These are phyloP conservation scores for Heliconius melpomene DNA, from an alignment of 1,140 invertebrate genomes.

Conservation along the genomic window DNA sequence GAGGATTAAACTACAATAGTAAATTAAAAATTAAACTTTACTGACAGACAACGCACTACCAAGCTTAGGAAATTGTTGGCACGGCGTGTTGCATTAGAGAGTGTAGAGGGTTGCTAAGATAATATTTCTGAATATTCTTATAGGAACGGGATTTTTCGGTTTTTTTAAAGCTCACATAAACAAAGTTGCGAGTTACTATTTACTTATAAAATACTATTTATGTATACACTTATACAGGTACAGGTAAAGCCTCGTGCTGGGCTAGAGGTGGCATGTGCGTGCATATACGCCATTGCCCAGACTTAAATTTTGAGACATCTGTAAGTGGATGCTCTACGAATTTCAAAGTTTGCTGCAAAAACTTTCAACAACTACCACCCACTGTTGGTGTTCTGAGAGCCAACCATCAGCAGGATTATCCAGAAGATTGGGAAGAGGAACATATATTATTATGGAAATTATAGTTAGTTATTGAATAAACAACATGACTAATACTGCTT, in stretches of 20 bases:
- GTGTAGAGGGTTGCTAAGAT: no score
- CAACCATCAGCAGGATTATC: not conserved
- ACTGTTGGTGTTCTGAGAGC: slow-evolving; percentile 46
- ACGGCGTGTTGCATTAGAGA: no score
- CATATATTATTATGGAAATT: slow-evolving; percentile 11
- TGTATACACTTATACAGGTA: slow-evolving; percentile 36
- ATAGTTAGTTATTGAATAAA: not conserved
- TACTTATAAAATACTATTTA: not conserved
- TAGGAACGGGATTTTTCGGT: no score
- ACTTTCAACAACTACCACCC: slow-evolving; percentile 37
- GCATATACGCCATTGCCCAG: slow-evolving; percentile 46
- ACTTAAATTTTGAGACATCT: slow-evolving; percentile 41
- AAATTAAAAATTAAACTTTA: no score
- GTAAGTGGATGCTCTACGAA: slow-evolving; percentile 49
- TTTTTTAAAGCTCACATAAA: no score
- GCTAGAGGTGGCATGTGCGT: slow-evolving; percentile 57
- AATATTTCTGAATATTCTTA: no score
- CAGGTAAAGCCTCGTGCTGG: slow-evolving; percentile 55
- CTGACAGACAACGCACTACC: no score
- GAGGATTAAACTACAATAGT: no score
- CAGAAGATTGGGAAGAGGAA: not conserved
- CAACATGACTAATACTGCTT: not conserved
- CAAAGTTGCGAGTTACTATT: no score
- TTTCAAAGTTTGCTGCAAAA: slow-evolving; percentile 57
- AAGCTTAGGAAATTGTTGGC: no score